Percentiles rank a stretch among this genome's conserved stretches.
phyloP scores from a whole-genome alignment of 2,797 vertebrate species.

The Lutjanus campechanus region DNA sequence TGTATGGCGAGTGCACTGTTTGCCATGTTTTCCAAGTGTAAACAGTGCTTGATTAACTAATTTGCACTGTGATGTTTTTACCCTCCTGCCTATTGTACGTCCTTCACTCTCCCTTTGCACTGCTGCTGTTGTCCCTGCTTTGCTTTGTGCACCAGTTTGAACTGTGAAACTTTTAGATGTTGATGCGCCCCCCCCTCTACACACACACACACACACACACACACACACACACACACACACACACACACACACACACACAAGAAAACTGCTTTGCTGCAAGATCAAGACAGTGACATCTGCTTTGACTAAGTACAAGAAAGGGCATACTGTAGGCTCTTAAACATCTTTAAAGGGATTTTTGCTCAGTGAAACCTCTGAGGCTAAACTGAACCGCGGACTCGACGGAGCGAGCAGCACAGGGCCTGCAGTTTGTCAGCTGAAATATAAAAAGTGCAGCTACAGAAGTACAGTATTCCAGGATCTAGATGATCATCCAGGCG shows the following conservation, averaged over 20 bases:
- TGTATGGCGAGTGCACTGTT: background rate
- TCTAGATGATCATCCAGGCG: constrained; percentile 54
- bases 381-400: constrained; percentile 25
- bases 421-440: constrained; percentile 46
- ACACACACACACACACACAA: background rate
- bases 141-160: constrained; percentile 23
- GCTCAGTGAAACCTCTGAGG: constrained; percentile 22
- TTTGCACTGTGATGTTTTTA: constrained; percentile 31
- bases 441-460: constrained; percentile 32
- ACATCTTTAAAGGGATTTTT: constrained; percentile 26
- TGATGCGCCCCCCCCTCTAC: background rate
- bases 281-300: constrained; percentile 20
- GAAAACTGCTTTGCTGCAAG: constrained; percentile 3
- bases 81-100: background rate
- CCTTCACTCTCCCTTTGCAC: background rate
- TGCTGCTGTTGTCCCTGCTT: background rate
- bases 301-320: constrained; percentile 15
- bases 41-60: background rate
- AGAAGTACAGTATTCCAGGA: constrained; percentile 36
- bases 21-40: background rate
- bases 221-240: background rate
- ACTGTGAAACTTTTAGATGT: constrained; percentile 5
- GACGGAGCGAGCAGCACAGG: constrained; percentile 33
- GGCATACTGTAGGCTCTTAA: constrained; percentile 12
- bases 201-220: background rate